Base-by-base conservation (phyloP, 1,140 invertebrate genomes). In the Theocolax elegans region DNA sequence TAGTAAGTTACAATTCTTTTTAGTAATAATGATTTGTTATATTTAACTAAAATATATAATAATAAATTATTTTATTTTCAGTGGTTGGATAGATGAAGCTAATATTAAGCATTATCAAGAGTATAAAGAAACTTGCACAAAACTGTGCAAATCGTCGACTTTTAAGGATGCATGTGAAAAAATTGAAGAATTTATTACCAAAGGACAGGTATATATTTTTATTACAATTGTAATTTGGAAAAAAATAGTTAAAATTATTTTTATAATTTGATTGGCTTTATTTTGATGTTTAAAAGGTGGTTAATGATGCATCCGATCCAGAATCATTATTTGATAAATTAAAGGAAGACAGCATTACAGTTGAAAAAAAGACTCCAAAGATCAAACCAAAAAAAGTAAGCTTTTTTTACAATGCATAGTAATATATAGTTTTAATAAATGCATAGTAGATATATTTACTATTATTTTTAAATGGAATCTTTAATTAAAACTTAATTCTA, bases 21-120 rank as follows among this genome's bases (percentile, higher is more conserved):
- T 15, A 15, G 1, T 0, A 49, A 69, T 35, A 46, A 56, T 49
- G 3, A 46, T 42, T 59, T 70, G 21, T 51, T 70, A 56, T 23
- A 21, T 67, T 17, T 15, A 64, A 25, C 10, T 17, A 64, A 23
- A 3, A 67, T 29, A 25, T 70, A 40, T 68, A 49, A 67, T 74
- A 31, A 25, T 73, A 63, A 65, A 59, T 9, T 71, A 72, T 66
- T 78, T 72, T 82, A 73, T 80, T 80, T 86, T 87, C 83, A 96
- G 95, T 89, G 95, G 93, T 8, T 97, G 95, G 94, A 95, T 98
- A 74, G 94, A 96, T 83, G 91, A 94, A 72, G 87, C 90, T 46
- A 92, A 92, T 77, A 91, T 97, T 21, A 94, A 95, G 80, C 93
- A 91, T 0, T 97, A 97, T 80, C 87, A 90, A 31, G 89, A 93